Percentiles rank a stretch among this genome's conserved stretches.
phyloP scores from a whole-genome alignment of 2,113 vertebrate species.

The Acinonyx jubatus region DNA sequence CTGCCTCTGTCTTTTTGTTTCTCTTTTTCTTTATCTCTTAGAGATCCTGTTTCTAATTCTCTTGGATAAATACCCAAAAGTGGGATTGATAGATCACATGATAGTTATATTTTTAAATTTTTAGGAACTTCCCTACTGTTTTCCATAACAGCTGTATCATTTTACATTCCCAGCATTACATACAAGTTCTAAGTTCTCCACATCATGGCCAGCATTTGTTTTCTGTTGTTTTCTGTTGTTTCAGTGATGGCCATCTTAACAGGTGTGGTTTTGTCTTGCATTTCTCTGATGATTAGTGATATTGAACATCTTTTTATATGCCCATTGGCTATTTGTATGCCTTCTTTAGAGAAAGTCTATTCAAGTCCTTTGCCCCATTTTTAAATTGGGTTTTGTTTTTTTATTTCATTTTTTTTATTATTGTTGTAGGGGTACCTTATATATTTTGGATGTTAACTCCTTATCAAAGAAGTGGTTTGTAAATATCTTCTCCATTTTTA shows the following conservation, averaged over 20 bases:
- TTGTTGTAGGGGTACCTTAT: neutral
- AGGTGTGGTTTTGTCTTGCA: neutral
- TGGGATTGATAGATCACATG: neutral
- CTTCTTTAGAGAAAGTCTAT: neutral
- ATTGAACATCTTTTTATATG: neutral
- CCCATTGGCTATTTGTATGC: neutral
- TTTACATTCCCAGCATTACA: neutral
- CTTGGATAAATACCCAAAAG: neutral
- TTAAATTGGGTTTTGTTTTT: neutral
- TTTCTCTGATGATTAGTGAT: neutral
- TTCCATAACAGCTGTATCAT: neutral
- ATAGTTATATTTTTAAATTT: neutral
- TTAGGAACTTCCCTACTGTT: neutral
- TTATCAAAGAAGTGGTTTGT: neutral
- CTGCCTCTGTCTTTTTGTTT: neutral
- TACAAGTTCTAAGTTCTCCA: neutral
- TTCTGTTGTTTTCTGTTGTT: neutral
- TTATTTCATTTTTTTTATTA: neutral
- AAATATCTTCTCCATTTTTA: neutral
- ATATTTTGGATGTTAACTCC: neutral
- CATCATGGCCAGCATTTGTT: neutral
- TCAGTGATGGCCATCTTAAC: neutral
- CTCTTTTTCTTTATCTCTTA: neutral
- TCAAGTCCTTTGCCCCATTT: neutral
- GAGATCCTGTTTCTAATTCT: neutral